Evolutionary conservation across 2,113 vertebrate genomes (phyloP).

Genomic region (Apeltes quadracus): DNA sequence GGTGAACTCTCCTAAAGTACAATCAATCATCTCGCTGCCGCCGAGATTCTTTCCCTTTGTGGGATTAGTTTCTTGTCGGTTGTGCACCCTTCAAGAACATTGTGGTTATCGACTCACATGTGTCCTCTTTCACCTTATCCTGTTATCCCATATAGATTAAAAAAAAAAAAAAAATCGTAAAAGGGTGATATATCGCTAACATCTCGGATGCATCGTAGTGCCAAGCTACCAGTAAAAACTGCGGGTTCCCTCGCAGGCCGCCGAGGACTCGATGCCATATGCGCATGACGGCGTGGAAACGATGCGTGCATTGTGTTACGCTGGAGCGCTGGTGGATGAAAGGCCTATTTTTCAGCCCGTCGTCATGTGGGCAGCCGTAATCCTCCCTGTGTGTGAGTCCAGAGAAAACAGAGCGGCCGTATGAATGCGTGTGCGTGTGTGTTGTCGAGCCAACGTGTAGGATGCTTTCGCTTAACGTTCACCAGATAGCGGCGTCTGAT

Average conservation of each 20-base stretch:
- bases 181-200: background rate
- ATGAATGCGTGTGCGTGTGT: slow-evolving; percentile 4
- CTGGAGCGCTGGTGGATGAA: slow-evolving; percentile 69
- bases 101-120: slow-evolving; percentile 32
- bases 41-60: slow-evolving; percentile 37
- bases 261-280: slow-evolving; percentile 50
- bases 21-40: slow-evolving; percentile 60
- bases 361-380: slow-evolving; percentile 74
- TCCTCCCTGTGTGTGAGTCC: slow-evolving; percentile 59
- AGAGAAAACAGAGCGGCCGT: slow-evolving; percentile 55
- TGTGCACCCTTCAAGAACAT: slow-evolving; percentile 37
- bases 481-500: slow-evolving; percentile 63
- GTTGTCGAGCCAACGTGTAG: slow-evolving; percentile 28
- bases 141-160: slow-evolving; percentile 16
- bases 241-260: slow-evolving; percentile 43
- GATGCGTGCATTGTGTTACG: slow-evolving; percentile 70
- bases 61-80: slow-evolving; percentile 55
- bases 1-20: slow-evolving; percentile 57
- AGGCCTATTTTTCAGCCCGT: slow-evolving; percentile 73
- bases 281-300: slow-evolving; percentile 65
- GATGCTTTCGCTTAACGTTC: slow-evolving; percentile 53
- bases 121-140: slow-evolving; percentile 34
- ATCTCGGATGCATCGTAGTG: slow-evolving; percentile 3
- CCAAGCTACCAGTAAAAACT: slow-evolving; percentile 40
- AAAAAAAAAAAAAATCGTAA: slow-evolving; percentile 4